Evolutionary conservation across 37 sponge, comb jelly and placozoan genomes (phyloP).

Genomic region (Tethya wilhelma): DNA sequence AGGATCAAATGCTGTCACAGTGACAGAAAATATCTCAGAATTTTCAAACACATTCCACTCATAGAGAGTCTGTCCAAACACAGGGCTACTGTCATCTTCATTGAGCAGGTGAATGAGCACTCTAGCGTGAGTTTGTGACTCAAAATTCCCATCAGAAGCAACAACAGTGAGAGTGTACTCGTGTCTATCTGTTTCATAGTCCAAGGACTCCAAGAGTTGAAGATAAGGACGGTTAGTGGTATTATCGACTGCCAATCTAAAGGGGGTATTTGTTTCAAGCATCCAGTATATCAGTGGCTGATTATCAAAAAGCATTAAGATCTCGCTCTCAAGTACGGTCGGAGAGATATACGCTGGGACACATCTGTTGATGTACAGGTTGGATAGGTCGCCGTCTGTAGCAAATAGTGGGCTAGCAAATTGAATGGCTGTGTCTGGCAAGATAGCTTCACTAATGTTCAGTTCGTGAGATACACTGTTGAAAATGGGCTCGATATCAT

Average conservation of each 20-base stretch:
- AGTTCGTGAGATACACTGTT: not conserved
- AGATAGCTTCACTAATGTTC: slow-evolving; percentile 15
- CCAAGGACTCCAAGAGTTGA: slow-evolving; percentile 31
- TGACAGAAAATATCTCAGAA: slow-evolving; percentile 20
- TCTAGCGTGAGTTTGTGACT: slow-evolving; percentile 5
- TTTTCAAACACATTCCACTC: slow-evolving; percentile 61
- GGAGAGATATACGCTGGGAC: not conserved
- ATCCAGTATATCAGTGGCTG: slow-evolving; percentile 13
- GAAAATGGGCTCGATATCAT: slow-evolving; percentile 68
- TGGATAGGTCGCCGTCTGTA: slow-evolving; percentile 8
- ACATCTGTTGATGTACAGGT: slow-evolving; percentile 23
- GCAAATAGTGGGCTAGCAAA: slow-evolving; percentile 14
- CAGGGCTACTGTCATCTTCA: slow-evolving; percentile 60
- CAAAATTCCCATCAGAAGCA: slow-evolving; percentile 45
- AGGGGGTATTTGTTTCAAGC: slow-evolving; percentile 33
- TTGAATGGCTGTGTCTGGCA: slow-evolving; percentile 8
- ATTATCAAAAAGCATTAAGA: not conserved
- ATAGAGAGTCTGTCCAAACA: slow-evolving; percentile 44
- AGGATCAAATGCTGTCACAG: slow-evolving; percentile 48
- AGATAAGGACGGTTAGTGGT: slow-evolving; percentile 27
- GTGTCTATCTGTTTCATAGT: slow-evolving; percentile 63
- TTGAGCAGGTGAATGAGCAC: slow-evolving; percentile 58
- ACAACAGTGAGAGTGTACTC: slow-evolving; percentile 25
- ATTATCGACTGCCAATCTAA: slow-evolving; percentile 23
- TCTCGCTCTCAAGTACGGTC: not conserved